phyloP scores from a whole-genome alignment of 2,797 vertebrate genomes.

The Xenentodon cancila region DNA sequence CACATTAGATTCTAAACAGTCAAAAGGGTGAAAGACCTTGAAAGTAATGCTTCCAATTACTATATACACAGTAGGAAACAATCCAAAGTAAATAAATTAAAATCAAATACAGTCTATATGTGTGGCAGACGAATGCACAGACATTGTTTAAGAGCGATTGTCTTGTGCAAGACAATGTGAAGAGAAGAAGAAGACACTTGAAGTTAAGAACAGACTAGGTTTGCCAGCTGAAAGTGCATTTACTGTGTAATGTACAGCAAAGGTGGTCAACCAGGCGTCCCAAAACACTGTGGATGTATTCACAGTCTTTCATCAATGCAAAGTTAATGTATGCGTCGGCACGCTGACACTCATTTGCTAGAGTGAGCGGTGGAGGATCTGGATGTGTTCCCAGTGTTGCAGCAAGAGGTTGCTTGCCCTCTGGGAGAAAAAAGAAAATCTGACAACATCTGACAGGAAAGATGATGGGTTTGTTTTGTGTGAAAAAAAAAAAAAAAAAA shows the following conservation, averaged over 20 bases:
- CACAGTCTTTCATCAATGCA: not conserved
- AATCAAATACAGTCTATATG: conserved; percentile 36
- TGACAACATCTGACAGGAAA: conserved; percentile 1
- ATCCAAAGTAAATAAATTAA: conserved; percentile 37
- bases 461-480: conserved; percentile 17
- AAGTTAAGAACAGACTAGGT: conserved; percentile 53
- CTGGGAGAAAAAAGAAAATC: conserved; percentile 25
- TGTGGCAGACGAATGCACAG: conserved; percentile 66
- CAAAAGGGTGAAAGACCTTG: conserved; percentile 15
- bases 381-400: conserved; percentile 19
- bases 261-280: conserved; percentile 53
- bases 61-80: conserved; percentile 35
- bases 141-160: conserved; percentile 58
- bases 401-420: conserved; percentile 52
- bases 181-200: conserved; percentile 56
- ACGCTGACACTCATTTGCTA: not conserved
- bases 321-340: conserved; percentile 13
- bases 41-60: conserved; percentile 48
- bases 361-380: conserved; percentile 18
- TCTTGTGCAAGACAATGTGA: conserved; percentile 64
- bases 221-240: conserved; percentile 80
- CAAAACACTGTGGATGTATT: not conserved
- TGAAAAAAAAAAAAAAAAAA: not conserved
- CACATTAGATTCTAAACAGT: conserved; percentile 47
- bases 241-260: conserved; percentile 74